phyloP scores from a whole-genome alignment of 2,797 vertebrate genomes.

The Moxostoma hubbsi region DNA sequence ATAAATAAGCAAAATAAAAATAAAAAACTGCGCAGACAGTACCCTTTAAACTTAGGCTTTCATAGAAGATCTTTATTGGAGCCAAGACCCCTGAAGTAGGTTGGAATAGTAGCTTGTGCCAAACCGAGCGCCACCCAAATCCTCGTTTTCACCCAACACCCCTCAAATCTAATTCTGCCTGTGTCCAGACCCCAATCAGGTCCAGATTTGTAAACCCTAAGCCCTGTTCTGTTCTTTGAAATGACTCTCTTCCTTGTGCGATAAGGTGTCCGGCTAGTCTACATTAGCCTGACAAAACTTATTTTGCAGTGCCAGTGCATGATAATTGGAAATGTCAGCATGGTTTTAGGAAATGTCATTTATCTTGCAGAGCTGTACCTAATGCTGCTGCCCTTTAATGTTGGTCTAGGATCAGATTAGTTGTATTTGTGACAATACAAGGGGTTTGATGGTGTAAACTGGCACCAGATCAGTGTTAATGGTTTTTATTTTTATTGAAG shows the following conservation, averaged over 20 bases:
- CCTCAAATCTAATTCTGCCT: conserved; percentile 31
- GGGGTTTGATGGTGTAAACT: conserved; percentile 32
- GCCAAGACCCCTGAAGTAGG: conserved; percentile 7
- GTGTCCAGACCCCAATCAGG: conserved; percentile 31
- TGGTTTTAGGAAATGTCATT: conserved; percentile 83
- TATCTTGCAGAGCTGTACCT: conserved; percentile 74
- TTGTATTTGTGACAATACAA: conserved; percentile 22
- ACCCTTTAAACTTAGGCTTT: conserved; percentile 31
- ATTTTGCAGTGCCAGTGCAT: conserved; percentile 79
- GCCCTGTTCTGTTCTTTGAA: conserved; percentile 69
- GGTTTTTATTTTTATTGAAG: too few species aligned
- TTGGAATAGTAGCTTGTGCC: background rate
- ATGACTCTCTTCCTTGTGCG: conserved; percentile 76
- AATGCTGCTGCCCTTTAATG: conserved; percentile 70
- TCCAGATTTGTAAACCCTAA: conserved; percentile 20
- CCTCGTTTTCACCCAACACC: background rate
- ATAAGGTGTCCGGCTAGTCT: conserved; percentile 83
- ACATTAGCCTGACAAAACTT: conserved; percentile 81
- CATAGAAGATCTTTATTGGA: conserved; percentile 16
- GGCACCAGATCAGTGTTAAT: conserved; percentile 33
- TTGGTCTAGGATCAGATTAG: conserved; percentile 41
- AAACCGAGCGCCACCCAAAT: background rate
- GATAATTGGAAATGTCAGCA: conserved; percentile 85
- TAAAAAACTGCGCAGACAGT: background rate
- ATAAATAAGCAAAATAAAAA: too few species aligned